These are phyloP conservation scores for Amphiprion clarkii DNA, from an alignment of 2,797 vertebrate genomes.

Conservation along the genomic window DNA sequence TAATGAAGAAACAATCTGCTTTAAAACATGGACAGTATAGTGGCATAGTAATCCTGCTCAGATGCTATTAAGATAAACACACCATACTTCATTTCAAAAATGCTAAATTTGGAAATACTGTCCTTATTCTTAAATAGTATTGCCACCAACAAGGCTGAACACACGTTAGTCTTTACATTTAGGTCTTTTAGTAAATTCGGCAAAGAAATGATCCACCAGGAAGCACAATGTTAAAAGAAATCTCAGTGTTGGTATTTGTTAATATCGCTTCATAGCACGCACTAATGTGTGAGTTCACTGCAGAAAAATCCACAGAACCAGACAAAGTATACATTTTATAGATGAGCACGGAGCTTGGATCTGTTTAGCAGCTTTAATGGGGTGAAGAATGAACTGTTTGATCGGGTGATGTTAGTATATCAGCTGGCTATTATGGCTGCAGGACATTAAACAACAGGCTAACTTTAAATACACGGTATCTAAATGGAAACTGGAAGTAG, in stretches of 20 bases:
- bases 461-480: neutral
- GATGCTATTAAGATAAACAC: fast-evolving
- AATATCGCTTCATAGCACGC: neutral
- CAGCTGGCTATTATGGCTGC: neutral
- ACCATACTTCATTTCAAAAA: neutral
- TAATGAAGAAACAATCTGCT: neutral
- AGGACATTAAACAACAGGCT: neutral
- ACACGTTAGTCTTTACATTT: neutral
- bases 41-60: neutral
- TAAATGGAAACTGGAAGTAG: too few relatives aligned
- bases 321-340: neutral
- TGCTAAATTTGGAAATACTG: neutral
- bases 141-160: fast-evolving
- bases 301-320: neutral
- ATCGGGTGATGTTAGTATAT: too few relatives aligned
- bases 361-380: too few relatives aligned
- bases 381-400: neutral
- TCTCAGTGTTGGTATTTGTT: neutral
- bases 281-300: neutral
- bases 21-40: neutral
- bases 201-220: neutral
- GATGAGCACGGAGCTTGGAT: neutral
- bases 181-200: neutral
- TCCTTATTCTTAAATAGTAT: neutral
- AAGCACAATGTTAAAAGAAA: neutral